These are phyloP conservation scores for Syndactyla subalaris DNA, from an alignment of 2,797 vertebrate species.

Conservation along the genomic window DNA sequence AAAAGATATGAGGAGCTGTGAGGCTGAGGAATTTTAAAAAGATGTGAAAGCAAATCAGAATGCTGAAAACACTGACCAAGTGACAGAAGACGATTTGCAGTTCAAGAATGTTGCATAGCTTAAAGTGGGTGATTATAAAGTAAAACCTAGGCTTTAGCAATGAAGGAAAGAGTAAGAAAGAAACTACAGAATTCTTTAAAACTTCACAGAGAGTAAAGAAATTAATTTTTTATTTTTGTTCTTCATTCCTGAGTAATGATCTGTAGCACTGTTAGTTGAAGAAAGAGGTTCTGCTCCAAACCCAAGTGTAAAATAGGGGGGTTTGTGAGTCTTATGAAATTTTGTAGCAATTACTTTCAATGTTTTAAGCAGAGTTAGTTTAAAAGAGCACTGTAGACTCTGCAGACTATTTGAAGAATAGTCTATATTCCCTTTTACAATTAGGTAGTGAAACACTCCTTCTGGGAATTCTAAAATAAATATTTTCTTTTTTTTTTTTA, in stretches of 20 bases:
- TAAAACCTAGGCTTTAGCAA: background rate
- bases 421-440: background rate
- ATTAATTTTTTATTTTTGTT: background rate
- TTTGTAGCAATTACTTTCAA: background rate
- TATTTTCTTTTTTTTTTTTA: background rate
- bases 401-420: background rate
- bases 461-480: background rate
- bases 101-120: background rate
- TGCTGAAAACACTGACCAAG: background rate
- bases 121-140: background rate
- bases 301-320: background rate
- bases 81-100: background rate
- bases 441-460: background rate
- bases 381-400: background rate
- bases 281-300: background rate
- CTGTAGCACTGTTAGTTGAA: background rate
- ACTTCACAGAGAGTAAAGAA: background rate
- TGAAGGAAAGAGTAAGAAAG: background rate
- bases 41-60: background rate
- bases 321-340: background rate
- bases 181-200: background rate
- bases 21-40: background rate
- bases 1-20: background rate
- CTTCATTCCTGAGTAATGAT: background rate
- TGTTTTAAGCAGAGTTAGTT: background rate